These are phyloP conservation scores for Hydroisotoma schaefferi DNA, from an alignment of 2,888 invertebrate species.

Conservation along the genomic window DNA sequence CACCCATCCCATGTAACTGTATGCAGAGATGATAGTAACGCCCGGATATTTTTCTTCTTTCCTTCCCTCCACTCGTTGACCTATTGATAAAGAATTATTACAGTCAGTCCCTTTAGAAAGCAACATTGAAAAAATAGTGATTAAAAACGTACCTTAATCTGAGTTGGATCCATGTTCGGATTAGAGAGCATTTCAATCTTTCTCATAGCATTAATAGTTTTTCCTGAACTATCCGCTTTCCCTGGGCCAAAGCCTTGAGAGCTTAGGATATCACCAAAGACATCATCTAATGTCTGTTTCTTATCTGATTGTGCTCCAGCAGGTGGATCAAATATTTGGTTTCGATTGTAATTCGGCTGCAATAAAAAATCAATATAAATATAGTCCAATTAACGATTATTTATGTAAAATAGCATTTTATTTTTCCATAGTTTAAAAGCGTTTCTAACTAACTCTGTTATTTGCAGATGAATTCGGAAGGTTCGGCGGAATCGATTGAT, in stretches of 20 bases:
- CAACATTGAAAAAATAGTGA: neutral
- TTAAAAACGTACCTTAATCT: constrained; percentile 32
- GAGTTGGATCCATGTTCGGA: constrained; percentile 35
- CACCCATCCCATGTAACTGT: constrained; percentile 89
- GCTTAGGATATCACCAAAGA: constrained; percentile 44
- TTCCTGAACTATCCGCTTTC: constrained; percentile 19
- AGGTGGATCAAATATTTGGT: constrained; percentile 31
- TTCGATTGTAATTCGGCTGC: constrained; percentile 36
- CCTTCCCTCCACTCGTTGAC: constrained; percentile 76
- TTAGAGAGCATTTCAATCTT: constrained; percentile 36
- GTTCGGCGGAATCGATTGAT: constrained; percentile 5
- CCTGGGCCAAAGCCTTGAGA: constrained; percentile 40
- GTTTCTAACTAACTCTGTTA: neutral
- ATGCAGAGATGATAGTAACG: constrained; percentile 89
- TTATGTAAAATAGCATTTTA: no score
- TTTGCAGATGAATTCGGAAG: neutral
- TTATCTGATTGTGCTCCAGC: constrained; percentile 10
- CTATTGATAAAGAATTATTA: constrained; percentile 55
- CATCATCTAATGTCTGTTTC: constrained; percentile 43
- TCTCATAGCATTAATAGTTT: constrained; percentile 45
- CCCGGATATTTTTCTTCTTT: constrained; percentile 93
- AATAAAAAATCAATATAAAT: neutral
- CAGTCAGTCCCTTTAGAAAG: neutral
- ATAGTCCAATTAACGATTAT: no score
- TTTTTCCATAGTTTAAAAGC: neutral